A percentile compares a stretch with the other conserved stretches of the same genome.
These are phyloP conservation scores for Cydia amplana DNA, from an alignment of 1,140 invertebrate species.

Conservation along the genomic window DNA sequence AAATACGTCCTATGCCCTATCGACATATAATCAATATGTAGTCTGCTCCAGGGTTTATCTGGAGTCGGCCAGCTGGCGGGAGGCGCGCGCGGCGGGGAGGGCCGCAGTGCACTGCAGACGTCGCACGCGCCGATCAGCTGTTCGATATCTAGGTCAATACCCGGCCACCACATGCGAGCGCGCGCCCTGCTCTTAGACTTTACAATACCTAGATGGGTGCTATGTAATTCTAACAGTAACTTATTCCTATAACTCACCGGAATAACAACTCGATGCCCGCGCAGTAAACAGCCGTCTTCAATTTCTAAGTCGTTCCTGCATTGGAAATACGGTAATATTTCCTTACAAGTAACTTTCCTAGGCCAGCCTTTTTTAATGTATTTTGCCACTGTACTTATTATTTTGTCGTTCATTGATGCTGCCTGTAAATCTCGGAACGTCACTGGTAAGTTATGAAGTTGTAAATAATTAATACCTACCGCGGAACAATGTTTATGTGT, in stretches of 20 bases:
- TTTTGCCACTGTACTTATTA: constrained; percentile 36
- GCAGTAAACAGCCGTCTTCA: constrained; percentile 36
- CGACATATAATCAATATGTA: too few relatives aligned
- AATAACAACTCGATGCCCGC: constrained; percentile 35
- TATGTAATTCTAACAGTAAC: constrained; percentile 34
- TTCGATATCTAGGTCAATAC: constrained; percentile 12
- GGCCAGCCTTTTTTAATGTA: constrained; percentile 40
- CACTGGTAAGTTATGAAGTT: not conserved
- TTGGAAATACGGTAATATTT: constrained; percentile 43
- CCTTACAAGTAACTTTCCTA: constrained; percentile 39
- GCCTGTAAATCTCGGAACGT: not conserved
- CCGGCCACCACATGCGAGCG: constrained; percentile 6
- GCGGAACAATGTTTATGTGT: not conserved
- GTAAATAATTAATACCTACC: not conserved
- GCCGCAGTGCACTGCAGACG: not conserved
- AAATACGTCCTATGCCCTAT: too few relatives aligned
- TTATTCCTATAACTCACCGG: constrained; percentile 39
- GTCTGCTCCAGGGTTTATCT: too few relatives aligned
- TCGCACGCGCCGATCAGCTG: constrained; percentile 18
- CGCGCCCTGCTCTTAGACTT: constrained; percentile 39
- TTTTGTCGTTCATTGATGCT: constrained; percentile 17
- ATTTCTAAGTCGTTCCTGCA: constrained; percentile 39
- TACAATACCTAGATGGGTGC: constrained; percentile 38
- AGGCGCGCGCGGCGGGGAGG: too few relatives aligned
- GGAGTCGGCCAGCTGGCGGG: too few relatives aligned